phyloP scores from a whole-genome alignment of 2,797 vertebrate genomes.

The Megalops cyprinoides region DNA sequence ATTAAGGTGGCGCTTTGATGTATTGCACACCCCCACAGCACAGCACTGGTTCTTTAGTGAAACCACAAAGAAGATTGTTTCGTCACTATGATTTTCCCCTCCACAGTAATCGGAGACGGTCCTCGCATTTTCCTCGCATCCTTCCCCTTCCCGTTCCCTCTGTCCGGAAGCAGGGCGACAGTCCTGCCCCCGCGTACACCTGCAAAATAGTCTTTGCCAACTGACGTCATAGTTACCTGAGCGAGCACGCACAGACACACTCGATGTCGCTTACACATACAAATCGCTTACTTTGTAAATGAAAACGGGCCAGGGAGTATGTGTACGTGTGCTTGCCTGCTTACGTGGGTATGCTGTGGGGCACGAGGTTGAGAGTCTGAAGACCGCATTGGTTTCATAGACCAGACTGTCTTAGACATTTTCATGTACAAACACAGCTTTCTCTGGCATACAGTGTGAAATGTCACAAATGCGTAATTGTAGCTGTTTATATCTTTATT shows the following conservation, averaged over 20 bases:
- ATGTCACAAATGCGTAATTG: too few species aligned
- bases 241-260: neutral
- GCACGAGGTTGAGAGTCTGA: too few species aligned
- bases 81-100: neutral
- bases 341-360: too few species aligned
- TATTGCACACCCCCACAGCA: neutral
- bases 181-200: neutral
- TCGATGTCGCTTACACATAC: neutral
- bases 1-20: neutral
- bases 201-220: neutral
- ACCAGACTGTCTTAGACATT: too few species aligned
- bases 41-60: too few species aligned
- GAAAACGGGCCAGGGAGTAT: too few species aligned
- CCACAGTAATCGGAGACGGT: neutral
- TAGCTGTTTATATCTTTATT: too few species aligned
- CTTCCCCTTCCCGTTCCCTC: neutral
- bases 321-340: too few species aligned
- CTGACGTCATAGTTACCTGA: constrained; percentile 4
- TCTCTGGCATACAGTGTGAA: too few species aligned
- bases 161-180: neutral
- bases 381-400: too few species aligned
- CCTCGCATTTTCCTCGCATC: neutral
- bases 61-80: neutral
- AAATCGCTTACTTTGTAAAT: neutral
- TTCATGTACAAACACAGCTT: too few species aligned